Percentiles rank a stretch among this genome's conserved stretches.
Evolutionary conservation across 2,113 vertebrate species (phyloP).

Genomic region (Ceratotherium simum): DNA sequence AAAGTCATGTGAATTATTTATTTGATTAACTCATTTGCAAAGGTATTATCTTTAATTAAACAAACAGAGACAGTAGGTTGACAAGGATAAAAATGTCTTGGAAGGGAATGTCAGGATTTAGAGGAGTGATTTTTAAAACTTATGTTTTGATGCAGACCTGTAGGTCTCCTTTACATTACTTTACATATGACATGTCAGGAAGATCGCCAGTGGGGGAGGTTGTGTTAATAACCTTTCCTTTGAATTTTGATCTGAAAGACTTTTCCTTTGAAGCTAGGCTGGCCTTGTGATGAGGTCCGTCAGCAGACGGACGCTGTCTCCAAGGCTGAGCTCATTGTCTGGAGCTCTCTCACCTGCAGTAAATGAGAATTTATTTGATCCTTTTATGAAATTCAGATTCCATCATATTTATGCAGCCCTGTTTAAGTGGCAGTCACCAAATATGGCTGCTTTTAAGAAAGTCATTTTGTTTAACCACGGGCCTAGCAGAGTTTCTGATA

Average conservation of each 20-base stretch:
- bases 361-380: neutral
- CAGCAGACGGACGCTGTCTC: neutral
- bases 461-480: neutral
- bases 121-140: constrained; percentile 12
- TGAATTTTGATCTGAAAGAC: neutral
- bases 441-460: neutral
- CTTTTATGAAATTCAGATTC: neutral
- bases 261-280: neutral
- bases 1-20: constrained; percentile 24
- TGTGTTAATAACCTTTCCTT: neutral
- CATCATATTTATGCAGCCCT: neutral
- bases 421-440: neutral
- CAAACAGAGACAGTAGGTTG: neutral
- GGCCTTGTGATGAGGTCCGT: neutral
- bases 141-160: neutral
- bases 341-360: neutral
- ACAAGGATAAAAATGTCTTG: neutral
- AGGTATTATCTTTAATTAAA: constrained; percentile 42
- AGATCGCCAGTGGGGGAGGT: too few species aligned
- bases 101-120: neutral
- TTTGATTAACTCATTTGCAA: constrained; percentile 36
- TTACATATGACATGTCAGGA: neutral
- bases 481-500: neutral
- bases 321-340: neutral
- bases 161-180: neutral